Percentiles rank a stretch among this genome's conserved stretches.
Conservation (phyloP, 2,888 invertebrate species). For the Dicyrtoma fusca region DNA sequence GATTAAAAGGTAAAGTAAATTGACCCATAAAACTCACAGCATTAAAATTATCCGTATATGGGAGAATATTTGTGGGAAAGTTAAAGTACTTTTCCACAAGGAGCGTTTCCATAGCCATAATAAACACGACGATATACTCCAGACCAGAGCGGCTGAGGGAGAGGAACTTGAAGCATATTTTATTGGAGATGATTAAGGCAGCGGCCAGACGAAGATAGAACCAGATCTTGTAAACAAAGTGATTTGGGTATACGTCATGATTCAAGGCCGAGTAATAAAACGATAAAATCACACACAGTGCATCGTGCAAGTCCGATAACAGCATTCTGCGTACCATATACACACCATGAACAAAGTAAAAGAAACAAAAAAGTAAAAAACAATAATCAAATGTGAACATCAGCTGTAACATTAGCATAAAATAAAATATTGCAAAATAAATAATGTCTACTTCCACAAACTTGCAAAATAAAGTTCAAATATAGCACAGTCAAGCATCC, state of each 20-base stretch:
- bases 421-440: background rate
- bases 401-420: background rate
- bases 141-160: background rate
- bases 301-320: background rate
- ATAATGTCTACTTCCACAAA: too few species aligned
- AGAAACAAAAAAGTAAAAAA: background rate
- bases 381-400: background rate
- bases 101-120: background rate
- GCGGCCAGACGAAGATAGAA: background rate
- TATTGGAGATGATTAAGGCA: background rate
- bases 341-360: too few species aligned
- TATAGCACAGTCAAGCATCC: too few species aligned
- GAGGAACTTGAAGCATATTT: background rate
- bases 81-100: background rate
- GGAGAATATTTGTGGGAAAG: background rate
- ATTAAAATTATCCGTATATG: conserved; percentile 3
- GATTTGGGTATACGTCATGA: background rate
- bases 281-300: background rate
- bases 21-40: background rate
- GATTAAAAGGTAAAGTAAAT: too few species aligned
- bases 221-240: conserved; percentile 13
- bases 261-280: conserved; percentile 7
- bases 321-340: background rate
- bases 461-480: too few species aligned
- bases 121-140: background rate